Conservation (phyloP, 2,797 vertebrate species). For the Paguma larvata region DNA sequence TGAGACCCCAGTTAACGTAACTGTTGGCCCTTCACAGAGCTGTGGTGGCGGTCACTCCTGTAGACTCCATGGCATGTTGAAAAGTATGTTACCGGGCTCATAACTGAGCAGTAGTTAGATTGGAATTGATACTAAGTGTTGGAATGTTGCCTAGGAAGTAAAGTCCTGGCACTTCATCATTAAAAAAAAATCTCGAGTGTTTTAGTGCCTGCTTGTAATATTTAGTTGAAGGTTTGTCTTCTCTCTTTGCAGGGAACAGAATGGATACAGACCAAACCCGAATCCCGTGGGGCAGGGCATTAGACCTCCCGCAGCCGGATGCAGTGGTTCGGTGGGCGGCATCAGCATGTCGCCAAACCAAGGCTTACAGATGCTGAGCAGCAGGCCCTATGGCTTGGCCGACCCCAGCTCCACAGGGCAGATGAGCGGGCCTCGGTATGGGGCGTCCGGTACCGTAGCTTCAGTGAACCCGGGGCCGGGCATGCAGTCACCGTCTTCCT, state of each 20-base stretch:
- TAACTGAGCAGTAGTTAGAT: not conserved
- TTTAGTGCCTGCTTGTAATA: not conserved
- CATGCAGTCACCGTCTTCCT: conserved; percentile 90
- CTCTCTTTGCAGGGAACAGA: conserved; percentile 93
- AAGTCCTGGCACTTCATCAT: not conserved
- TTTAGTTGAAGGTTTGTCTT: conserved; percentile 58
- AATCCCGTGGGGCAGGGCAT: conserved; percentile 89
- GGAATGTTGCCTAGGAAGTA: not conserved
- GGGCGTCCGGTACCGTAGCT: conserved; percentile 86
- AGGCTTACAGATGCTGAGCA: conserved; percentile 90
- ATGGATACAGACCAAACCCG: conserved; percentile 94
- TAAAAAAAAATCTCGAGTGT: not conserved
- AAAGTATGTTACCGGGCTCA: not conserved
- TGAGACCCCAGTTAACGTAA: not conserved
- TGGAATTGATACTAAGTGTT: not conserved
- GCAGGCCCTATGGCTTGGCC: conserved; percentile 91
- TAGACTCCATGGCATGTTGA: conserved; percentile 5
- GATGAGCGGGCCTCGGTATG: conserved; percentile 91
- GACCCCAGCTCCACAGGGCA: conserved; percentile 92
- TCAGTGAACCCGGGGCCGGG: conserved; percentile 89
- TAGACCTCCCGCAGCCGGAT: conserved; percentile 91
- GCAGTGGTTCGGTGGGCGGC: conserved; percentile 90
- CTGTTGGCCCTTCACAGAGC: not conserved
- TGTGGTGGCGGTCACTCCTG: not conserved
- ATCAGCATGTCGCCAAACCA: conserved; percentile 92